These are phyloP conservation scores for Tenebrio molitor DNA, from an alignment of 1,140 invertebrate genomes.

Conservation along the genomic window DNA sequence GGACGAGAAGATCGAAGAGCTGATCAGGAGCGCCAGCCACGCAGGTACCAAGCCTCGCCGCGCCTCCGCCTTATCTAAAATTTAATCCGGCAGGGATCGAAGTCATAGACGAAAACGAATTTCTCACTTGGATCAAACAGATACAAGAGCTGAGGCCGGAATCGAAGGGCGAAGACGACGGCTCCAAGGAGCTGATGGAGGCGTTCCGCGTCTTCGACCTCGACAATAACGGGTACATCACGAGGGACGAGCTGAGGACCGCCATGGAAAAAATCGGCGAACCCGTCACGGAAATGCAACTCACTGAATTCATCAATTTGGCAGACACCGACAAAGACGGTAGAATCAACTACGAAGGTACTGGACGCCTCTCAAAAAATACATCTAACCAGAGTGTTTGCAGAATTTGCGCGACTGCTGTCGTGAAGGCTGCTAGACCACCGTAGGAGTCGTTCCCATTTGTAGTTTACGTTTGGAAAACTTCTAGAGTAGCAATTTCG, in stretches of 20 bases:
- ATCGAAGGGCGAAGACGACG: constrained; percentile 73
- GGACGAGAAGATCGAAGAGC: constrained; percentile 77
- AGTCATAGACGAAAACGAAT: constrained; percentile 79
- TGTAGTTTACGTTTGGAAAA: not conserved
- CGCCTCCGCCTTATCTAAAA: not conserved
- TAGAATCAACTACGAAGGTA: constrained; percentile 84
- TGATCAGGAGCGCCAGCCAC: constrained; percentile 79
- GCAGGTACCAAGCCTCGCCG: constrained; percentile 67
- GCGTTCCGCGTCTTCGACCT: constrained; percentile 85
- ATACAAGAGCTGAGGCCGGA: constrained; percentile 77
- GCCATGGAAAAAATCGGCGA: constrained; percentile 86
- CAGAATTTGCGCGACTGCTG: constrained; percentile 75
- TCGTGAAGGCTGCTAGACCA: constrained; percentile 34
- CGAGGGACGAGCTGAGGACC: constrained; percentile 78
- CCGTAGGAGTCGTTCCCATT: not conserved
- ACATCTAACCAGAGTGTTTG: too few species aligned
- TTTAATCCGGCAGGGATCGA: constrained; percentile 57
- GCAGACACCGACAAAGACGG: constrained; percentile 83
- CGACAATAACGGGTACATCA: constrained; percentile 83
- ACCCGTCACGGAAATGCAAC: constrained; percentile 77
- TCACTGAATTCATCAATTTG: constrained; percentile 78
- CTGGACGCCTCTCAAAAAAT: too few species aligned
- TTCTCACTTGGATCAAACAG: constrained; percentile 78
- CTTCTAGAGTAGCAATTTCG: not conserved
- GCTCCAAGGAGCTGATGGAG: constrained; percentile 78